These are phyloP conservation scores for Magallana gigas DNA, from an alignment of 1,140 invertebrate species.

Conservation along the genomic window DNA sequence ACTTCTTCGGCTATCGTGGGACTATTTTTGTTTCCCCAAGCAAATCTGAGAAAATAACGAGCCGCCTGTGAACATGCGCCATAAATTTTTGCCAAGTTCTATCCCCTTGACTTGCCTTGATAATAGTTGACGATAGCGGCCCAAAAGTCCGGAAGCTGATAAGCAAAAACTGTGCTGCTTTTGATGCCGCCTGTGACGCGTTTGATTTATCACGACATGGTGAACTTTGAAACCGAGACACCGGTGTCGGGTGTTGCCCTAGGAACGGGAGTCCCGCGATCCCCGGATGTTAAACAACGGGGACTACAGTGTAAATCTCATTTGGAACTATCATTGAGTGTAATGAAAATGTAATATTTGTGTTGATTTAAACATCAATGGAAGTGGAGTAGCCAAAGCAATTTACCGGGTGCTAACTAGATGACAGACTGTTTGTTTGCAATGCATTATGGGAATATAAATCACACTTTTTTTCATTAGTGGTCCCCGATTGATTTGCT, in stretches of 20 bases:
- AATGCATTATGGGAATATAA: neutral
- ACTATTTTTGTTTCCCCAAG: too few relatives aligned
- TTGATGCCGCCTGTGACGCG: neutral
- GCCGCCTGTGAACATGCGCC: too few relatives aligned
- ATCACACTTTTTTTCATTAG: conserved; percentile 19
- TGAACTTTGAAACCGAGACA: neutral
- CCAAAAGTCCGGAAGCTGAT: neutral
- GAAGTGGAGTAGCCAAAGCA: neutral
- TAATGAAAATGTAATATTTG: conserved; percentile 31
- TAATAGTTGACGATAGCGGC: neutral
- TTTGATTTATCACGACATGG: neutral
- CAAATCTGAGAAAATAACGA: too few relatives aligned
- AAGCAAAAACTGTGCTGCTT: neutral
- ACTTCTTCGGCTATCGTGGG: too few relatives aligned
- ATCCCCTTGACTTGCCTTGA: neutral
- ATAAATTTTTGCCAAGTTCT: too few relatives aligned
- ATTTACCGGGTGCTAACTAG: neutral
- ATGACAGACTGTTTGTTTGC: neutral
- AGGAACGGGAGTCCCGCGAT: neutral
- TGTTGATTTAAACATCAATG: neutral
- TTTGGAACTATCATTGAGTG: neutral
- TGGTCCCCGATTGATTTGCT: neutral
- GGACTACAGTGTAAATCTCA: neutral
- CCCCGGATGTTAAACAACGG: neutral
- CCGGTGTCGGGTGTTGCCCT: neutral